Percentiles rank a stretch among this genome's conserved stretches.
phyloP scores from a whole-genome alignment of 2,888 invertebrate species.

The Acrocyrtus sp. region DNA sequence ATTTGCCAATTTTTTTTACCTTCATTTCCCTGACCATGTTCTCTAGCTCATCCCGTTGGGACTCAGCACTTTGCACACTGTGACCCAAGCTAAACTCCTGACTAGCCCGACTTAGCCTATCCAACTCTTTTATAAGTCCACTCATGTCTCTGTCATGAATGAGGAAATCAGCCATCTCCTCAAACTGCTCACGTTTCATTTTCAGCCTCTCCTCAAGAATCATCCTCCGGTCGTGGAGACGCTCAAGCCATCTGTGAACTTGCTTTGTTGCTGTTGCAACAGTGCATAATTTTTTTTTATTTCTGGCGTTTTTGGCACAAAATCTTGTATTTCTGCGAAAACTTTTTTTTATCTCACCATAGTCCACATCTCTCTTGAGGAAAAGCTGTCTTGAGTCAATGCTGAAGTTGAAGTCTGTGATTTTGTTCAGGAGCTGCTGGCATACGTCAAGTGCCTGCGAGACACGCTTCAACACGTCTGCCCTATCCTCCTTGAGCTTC shows the following conservation, averaged over 20 bases:
- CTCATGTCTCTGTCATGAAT: conserved; percentile 78
- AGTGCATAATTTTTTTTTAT: conserved; percentile 13
- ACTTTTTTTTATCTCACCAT: conserved; percentile 31
- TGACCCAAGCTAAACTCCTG: conserved; percentile 62
- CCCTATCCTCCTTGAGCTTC: conserved; percentile 47
- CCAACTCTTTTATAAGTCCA: conserved; percentile 73
- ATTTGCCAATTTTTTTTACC: conserved; percentile 10
- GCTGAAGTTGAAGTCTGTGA: conserved; percentile 46
- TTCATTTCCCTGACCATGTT: conserved; percentile 46
- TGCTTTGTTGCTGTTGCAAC: conserved; percentile 72
- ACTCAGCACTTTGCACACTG: conserved; percentile 21
- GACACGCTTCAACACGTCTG: conserved; percentile 44
- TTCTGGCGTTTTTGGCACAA: not conserved
- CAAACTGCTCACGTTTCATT: conserved; percentile 78
- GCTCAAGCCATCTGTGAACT: conserved; percentile 80
- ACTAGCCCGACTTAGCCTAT: conserved; percentile 71
- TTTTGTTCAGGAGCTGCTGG: conserved; percentile 51
- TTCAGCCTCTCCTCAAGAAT: conserved; percentile 75
- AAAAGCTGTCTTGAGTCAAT: conserved; percentile 56
- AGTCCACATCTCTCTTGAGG: conserved; percentile 50
- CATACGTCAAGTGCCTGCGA: conserved; percentile 47
- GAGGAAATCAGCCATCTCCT: conserved; percentile 81
- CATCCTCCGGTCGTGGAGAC: conserved; percentile 79
- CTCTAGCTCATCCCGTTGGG: conserved; percentile 31
- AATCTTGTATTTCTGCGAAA: not conserved